These are phyloP conservation scores for Cossypha niveicapilla DNA, from an alignment of 2,797 vertebrate genomes.

Conservation along the genomic window DNA sequence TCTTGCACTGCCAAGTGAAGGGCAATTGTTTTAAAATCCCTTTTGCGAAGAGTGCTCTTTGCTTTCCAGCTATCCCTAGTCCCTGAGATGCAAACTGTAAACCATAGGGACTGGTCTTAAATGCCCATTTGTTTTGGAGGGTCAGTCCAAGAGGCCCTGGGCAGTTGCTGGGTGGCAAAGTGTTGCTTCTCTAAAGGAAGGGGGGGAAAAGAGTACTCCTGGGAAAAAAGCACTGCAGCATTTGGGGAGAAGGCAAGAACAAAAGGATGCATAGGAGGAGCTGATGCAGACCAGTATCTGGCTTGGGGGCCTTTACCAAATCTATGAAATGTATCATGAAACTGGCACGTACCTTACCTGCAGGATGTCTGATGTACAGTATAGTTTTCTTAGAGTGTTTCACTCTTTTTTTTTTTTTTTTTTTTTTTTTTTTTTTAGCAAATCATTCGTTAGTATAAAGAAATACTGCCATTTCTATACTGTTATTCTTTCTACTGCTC, in stretches of 20 bases:
- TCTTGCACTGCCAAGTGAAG: not conserved
- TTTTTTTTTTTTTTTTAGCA: not conserved
- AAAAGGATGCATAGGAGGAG: not conserved
- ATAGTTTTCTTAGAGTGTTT: not conserved
- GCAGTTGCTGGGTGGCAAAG: not conserved
- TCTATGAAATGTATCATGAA: not conserved
- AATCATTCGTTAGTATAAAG: not conserved
- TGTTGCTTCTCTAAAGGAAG: not conserved
- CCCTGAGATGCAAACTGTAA: not conserved
- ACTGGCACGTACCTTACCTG: not conserved
- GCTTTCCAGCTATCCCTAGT: not conserved
- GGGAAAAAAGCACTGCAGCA: not conserved
- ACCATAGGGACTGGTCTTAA: not conserved
- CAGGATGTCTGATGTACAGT: not conserved
- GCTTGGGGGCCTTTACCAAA: not conserved
- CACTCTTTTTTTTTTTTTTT: not conserved
- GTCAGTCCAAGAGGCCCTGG: not conserved
- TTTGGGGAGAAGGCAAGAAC: accelerated
- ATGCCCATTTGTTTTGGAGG: not conserved
- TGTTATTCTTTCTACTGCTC: not conserved
- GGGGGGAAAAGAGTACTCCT: not conserved
- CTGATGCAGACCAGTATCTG: not conserved
- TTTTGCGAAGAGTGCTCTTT: constrained; percentile 30
- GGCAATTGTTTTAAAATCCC: constrained; percentile 58
- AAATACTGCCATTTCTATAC: not conserved